These are phyloP conservation scores for Meteorus cinctellus DNA, from an alignment of 2,888 invertebrate genomes.

Conservation along the genomic window DNA sequence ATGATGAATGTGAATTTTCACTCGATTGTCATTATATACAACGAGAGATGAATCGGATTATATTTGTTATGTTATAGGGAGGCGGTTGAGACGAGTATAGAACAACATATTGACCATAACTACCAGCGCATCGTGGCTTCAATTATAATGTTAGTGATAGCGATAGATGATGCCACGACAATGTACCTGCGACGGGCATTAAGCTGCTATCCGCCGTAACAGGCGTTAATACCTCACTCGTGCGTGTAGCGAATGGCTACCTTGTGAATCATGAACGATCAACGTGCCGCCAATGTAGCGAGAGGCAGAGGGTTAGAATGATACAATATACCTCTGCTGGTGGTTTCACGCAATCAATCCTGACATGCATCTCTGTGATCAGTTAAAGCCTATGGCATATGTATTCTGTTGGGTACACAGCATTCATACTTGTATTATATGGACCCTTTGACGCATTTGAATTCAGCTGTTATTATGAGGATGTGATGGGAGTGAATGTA, in stretches of 20 bases:
- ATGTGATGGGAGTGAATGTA: not conserved
- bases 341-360: conserved; percentile 18
- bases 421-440: conserved; percentile 2
- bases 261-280: conserved; percentile 47
- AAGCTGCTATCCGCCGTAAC: conserved; percentile 49
- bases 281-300: conserved; percentile 24
- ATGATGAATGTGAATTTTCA: too few species aligned
- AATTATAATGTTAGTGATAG: conserved; percentile 44
- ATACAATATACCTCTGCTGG: not conserved
- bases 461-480: not conserved
- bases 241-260: conserved; percentile 48
- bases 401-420: not conserved
- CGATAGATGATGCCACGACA: conserved; percentile 43
- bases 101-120: conserved; percentile 33
- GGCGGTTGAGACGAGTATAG: conserved; percentile 22
- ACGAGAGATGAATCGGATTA: not conserved
- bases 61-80: not conserved
- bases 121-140: conserved; percentile 38
- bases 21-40: too few species aligned
- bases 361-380: conserved; percentile 19
- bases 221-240: conserved; percentile 55
- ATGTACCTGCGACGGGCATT: conserved; percentile 48
- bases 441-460: not conserved
- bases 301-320: not conserved
- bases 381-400: not conserved